These are phyloP conservation scores for Nasonia longicornis DNA, from an alignment of 1,140 invertebrate genomes.

Conservation along the genomic window DNA sequence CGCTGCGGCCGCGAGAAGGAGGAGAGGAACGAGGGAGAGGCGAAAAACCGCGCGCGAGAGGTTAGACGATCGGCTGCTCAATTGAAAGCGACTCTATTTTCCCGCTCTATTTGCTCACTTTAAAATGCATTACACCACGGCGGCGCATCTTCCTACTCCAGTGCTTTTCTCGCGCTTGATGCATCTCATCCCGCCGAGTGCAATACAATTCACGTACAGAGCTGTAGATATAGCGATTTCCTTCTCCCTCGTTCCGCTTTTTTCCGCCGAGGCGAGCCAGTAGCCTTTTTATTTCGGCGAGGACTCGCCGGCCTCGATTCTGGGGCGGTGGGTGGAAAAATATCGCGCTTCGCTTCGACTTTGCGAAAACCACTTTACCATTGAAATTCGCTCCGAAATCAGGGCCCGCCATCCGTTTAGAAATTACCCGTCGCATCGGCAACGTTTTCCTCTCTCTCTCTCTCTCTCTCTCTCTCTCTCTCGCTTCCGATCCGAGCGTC, in stretches of 20 bases:
- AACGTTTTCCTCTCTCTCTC: not conserved
- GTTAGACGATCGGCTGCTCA: slow-evolving; percentile 30
- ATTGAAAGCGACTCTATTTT: slow-evolving; percentile 40
- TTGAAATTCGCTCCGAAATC: too few relatives aligned
- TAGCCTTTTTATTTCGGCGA: too few relatives aligned
- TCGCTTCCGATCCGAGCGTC: not conserved
- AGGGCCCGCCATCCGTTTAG: too few relatives aligned
- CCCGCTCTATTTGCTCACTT: slow-evolving; percentile 39
- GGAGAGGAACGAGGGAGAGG: not conserved
- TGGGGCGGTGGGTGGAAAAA: too few relatives aligned
- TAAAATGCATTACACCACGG: slow-evolving; percentile 16
- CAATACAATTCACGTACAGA: slow-evolving; percentile 15
- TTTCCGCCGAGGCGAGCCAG: not conserved
- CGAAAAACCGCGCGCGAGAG: slow-evolving; percentile 11
- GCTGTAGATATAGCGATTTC: not conserved
- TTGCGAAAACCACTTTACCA: too few relatives aligned
- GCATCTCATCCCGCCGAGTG: slow-evolving; percentile 26
- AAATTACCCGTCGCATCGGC: too few relatives aligned
- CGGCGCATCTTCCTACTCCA: not conserved
- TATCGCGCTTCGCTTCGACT: too few relatives aligned
- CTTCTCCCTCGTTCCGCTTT: not conserved
- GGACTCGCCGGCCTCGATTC: too few relatives aligned
- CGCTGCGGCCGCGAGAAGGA: not conserved
- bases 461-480: not conserved
- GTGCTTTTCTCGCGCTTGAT: not conserved